Conservation (phyloP, 2,888 invertebrate genomes). For the Hirtodrosophila cameraria region DNA sequence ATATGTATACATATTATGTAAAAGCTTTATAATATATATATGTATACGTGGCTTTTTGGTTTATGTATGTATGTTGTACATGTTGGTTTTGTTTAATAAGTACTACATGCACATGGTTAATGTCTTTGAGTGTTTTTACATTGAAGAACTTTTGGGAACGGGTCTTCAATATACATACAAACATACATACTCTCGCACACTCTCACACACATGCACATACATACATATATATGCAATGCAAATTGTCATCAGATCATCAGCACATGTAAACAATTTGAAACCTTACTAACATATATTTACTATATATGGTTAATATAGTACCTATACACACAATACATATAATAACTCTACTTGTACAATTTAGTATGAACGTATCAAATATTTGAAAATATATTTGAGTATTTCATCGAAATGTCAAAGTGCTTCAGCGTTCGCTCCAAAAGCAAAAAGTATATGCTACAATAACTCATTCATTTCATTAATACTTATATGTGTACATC, state of each 20-base stretch:
- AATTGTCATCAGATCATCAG: constrained; percentile 1
- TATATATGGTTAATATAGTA: neutral
- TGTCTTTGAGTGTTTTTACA: constrained; percentile 4
- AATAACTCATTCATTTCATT: constrained; percentile 5
- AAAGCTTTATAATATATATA: no score
- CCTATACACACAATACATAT: no score
- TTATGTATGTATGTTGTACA: constrained; percentile 11
- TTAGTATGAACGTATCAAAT: constrained; percentile 35
- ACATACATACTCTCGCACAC: no score
- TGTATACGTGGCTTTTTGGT: constrained; percentile 12
- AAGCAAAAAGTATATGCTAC: neutral
- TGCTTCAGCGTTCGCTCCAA: constrained; percentile 54
- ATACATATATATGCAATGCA: constrained; percentile 4
- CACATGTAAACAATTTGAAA: constrained; percentile 19
- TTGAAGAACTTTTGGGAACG: constrained; percentile 11
- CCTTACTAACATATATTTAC: constrained; percentile 9
- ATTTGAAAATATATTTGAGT: constrained; percentile 2
- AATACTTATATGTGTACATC: constrained; percentile 5
- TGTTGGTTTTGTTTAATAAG: constrained; percentile 23
- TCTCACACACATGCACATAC: neutral
- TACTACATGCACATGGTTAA: constrained; percentile 34
- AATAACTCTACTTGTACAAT: constrained; percentile 13
- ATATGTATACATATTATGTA: neutral
- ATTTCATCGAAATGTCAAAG: constrained; percentile 19
- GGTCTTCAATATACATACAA: constrained; percentile 2